These are phyloP conservation scores for Zelleria hepariella DNA, from an alignment of 2,888 invertebrate species.

Conservation along the genomic window DNA sequence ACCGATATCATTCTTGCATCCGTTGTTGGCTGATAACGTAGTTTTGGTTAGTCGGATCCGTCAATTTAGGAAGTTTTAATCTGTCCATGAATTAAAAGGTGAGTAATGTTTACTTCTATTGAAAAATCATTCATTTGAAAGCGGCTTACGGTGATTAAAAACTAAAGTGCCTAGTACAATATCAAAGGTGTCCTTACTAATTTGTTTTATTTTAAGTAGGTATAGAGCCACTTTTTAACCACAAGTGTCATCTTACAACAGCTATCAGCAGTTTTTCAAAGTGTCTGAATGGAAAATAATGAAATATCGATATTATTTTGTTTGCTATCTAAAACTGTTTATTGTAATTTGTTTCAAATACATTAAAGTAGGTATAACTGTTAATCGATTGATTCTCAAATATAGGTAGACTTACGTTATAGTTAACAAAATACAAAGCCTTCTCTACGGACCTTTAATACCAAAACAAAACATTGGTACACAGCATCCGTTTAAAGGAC, in stretches of 20 bases:
- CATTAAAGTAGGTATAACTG: too few relatives aligned
- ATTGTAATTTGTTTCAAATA: neutral
- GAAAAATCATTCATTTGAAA: neutral
- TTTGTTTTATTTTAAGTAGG: too few relatives aligned
- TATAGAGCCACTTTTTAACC: too few relatives aligned
- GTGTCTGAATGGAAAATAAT: too few relatives aligned
- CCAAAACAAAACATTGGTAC: slow-evolving; percentile 50
- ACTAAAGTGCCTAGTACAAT: too few relatives aligned
- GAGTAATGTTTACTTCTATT: neutral
- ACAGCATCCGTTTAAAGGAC: slow-evolving; percentile 50
- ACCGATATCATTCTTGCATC: slow-evolving; percentile 31
- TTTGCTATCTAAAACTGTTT: too few relatives aligned
- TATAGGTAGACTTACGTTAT: too few relatives aligned
- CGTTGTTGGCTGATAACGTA: slow-evolving; percentile 16
- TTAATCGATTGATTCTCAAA: neutral
- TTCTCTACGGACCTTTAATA: slow-evolving; percentile 8
- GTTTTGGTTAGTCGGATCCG: neutral
- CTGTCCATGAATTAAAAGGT: neutral
- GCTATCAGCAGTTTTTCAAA: too few relatives aligned
- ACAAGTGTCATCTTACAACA: too few relatives aligned
- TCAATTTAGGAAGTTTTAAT: neutral
- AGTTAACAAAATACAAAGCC: neutral
- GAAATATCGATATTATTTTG: too few relatives aligned
- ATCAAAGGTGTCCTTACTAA: too few relatives aligned
- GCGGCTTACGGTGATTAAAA: neutral